Evolutionary conservation across 2,113 vertebrate species (phyloP).

Genomic region (Gyps fulvus): DNA sequence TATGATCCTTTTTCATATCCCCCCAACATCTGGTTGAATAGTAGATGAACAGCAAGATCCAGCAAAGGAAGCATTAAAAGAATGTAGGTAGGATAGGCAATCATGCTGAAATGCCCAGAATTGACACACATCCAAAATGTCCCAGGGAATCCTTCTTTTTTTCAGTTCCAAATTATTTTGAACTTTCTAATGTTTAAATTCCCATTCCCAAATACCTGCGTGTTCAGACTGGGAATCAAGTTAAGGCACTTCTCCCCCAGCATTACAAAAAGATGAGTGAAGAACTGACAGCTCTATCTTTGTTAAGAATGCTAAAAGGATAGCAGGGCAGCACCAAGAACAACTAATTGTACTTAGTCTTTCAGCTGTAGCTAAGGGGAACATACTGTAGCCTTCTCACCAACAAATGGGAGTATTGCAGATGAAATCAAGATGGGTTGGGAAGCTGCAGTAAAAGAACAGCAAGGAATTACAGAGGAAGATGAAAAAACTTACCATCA

Average conservation of each 20-base stretch:
- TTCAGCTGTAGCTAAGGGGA: neutral
- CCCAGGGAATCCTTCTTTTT: neutral
- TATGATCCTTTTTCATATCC: neutral
- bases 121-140: neutral
- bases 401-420: neutral
- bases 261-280: neutral
- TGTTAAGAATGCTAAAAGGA: neutral
- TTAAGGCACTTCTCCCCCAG: neutral
- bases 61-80: neutral
- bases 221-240: neutral
- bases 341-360: neutral
- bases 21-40: neutral
- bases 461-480: neutral
- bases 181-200: neutral
- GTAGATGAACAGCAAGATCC: neutral
- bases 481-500: conserved; percentile 72
- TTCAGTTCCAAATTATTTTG: neutral
- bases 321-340: neutral
- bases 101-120: neutral
- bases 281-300: neutral
- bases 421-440: neutral
- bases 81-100: neutral
- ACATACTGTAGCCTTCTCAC: neutral
- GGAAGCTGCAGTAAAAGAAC: neutral
- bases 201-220: neutral